Percentiles rank a stretch among this genome's conserved stretches.
phyloP scores from a whole-genome alignment of 2,888 invertebrate genomes.

The Copidosoma aretas region DNA sequence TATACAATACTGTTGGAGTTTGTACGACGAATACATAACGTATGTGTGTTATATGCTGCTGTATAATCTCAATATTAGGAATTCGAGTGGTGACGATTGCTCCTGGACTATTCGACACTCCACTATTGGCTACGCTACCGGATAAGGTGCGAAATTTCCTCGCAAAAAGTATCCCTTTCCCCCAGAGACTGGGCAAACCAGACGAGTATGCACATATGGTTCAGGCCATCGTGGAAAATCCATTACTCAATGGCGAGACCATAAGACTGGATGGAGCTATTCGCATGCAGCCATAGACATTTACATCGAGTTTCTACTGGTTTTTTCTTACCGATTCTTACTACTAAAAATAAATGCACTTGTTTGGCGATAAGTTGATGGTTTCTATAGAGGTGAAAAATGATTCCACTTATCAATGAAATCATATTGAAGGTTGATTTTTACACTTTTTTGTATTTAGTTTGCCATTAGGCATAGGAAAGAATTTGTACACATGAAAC shows the following conservation, averaged over 20 bases:
- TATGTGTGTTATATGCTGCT: background rate
- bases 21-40: background rate
- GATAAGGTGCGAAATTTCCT: conserved; percentile 65
- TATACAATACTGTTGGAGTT: conserved; percentile 18
- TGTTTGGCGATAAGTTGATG: background rate
- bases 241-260: conserved; percentile 68
- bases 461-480: background rate
- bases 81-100: conserved; percentile 56
- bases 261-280: conserved; percentile 68
- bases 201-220: conserved; percentile 67
- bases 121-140: conserved; percentile 64
- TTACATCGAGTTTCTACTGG: background rate
- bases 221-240: conserved; percentile 67
- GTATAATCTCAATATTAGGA: conserved; percentile 20
- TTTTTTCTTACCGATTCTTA: conserved; percentile 1
- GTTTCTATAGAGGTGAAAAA: background rate
- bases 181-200: conserved; percentile 65
- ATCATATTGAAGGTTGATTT: background rate
- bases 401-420: background rate
- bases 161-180: conserved; percentile 66
- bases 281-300: conserved; percentile 65
- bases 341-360: conserved; percentile 29
- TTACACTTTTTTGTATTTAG: background rate
- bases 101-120: conserved; percentile 67
- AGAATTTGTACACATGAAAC: conserved; percentile 19